A percentile compares a stretch with the other conserved stretches of the same genome.
Conservation (phyloP, 2,797 vertebrate species). For the Halcyon leucocephala region DNA sequence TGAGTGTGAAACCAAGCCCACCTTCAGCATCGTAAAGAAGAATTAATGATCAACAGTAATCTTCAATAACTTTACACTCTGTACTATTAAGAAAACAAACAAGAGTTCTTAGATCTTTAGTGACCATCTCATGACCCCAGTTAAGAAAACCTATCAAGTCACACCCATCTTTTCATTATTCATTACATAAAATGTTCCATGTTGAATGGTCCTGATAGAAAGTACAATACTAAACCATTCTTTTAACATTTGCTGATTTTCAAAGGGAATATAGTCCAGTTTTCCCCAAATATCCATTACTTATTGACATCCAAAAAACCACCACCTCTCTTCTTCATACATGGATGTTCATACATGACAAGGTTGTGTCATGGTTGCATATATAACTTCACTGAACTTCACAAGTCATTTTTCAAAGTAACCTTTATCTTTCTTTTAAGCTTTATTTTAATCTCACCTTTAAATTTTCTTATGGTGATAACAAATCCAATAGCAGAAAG, state of each 20-base stretch:
- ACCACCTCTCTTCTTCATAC: background rate
- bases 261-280: background rate
- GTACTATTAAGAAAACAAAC: background rate
- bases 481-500: background rate
- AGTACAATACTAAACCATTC: background rate
- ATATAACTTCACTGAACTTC: background rate
- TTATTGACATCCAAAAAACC: background rate
- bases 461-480: background rate
- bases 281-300: background rate
- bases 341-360: background rate
- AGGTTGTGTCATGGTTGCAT: background rate
- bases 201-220: background rate
- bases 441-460: background rate
- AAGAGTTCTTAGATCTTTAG: background rate
- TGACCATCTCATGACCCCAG: accelerated
- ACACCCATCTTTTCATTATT: background rate
- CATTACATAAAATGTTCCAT: background rate
- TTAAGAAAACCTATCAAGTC: background rate
- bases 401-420: background rate
- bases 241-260: background rate
- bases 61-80: background rate
- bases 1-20: background rate
- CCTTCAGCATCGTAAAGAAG: background rate
- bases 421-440: background rate
- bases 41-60: background rate